phyloP scores from a whole-genome alignment of 2,113 vertebrate species.

The Rynchops niger region DNA sequence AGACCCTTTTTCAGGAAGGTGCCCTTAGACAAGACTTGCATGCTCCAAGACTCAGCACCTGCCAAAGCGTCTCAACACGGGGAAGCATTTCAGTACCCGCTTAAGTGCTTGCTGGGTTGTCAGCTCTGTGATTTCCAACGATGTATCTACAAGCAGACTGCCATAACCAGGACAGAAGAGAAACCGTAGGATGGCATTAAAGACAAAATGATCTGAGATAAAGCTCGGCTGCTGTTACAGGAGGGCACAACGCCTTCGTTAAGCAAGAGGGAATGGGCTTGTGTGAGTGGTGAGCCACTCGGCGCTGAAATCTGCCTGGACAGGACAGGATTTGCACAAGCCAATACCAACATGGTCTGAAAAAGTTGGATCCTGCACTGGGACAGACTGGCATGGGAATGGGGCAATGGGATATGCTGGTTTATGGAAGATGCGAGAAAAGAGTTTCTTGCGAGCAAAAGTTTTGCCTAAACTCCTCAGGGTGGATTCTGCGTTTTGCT shows the following conservation, averaged over 20 bases:
- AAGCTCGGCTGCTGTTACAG: not conserved
- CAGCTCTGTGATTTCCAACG: not conserved
- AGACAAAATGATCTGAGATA: not conserved
- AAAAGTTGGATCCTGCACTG: not conserved
- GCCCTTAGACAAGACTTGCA: not conserved
- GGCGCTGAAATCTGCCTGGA: not conserved
- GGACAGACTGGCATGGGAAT: not conserved
- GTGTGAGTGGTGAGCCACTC: not conserved
- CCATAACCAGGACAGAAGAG: not conserved
- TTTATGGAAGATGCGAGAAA: not conserved
- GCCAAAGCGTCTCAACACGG: not conserved
- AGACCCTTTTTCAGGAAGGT: not conserved
- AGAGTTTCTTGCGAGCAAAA: not conserved
- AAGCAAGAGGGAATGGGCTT: not conserved
- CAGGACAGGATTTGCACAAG: not conserved
- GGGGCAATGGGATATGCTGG: not conserved
- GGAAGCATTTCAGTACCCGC: not conserved
- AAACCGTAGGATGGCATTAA: not conserved
- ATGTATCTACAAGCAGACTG: not conserved
- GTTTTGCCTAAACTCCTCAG: not conserved
- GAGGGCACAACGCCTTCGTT: not conserved
- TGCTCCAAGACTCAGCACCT: not conserved
- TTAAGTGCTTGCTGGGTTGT: not conserved
- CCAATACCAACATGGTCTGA: accelerated
- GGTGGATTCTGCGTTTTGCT: not conserved